Conservation (phyloP, 2,113 vertebrate species). For the Pygoscelis adeliae region DNA sequence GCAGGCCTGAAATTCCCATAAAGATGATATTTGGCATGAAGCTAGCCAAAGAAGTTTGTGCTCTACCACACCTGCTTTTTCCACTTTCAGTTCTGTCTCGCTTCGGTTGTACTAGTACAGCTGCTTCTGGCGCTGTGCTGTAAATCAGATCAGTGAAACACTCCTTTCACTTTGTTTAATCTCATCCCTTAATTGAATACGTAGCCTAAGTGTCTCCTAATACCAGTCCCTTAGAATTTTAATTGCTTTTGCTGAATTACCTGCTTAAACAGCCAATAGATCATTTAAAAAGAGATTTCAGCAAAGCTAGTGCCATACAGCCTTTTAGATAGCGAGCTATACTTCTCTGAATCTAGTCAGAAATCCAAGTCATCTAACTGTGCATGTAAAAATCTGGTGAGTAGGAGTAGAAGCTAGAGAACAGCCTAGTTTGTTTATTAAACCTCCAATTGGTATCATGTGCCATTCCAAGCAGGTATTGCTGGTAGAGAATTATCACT, state of each 20-base stretch:
- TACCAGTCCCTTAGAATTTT: not conserved
- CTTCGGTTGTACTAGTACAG: not conserved
- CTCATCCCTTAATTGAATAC: not conserved
- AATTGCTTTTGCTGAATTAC: not conserved
- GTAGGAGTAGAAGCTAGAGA: not conserved
- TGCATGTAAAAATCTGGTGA: not conserved
- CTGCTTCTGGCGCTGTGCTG: not conserved
- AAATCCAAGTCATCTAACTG: not conserved
- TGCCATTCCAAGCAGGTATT: not conserved
- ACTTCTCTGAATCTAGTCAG: not conserved
- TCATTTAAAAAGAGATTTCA: not conserved
- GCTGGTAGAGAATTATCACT: not conserved
- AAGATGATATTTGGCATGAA: not conserved
- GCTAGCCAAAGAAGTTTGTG: not conserved
- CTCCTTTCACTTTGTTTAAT: not conserved
- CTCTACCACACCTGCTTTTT: not conserved
- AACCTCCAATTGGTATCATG: rapidly evolving
- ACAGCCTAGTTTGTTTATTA: not conserved
- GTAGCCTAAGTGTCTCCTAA: not conserved
- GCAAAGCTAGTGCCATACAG: not conserved
- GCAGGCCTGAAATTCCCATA: not conserved
- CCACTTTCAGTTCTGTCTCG: not conserved
- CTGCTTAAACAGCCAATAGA: not conserved
- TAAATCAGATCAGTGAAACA: not conserved
- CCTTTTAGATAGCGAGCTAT: not conserved